These are phyloP conservation scores for Rafetus swinhoei DNA, from an alignment of 2,113 vertebrate genomes.

Conservation along the genomic window DNA sequence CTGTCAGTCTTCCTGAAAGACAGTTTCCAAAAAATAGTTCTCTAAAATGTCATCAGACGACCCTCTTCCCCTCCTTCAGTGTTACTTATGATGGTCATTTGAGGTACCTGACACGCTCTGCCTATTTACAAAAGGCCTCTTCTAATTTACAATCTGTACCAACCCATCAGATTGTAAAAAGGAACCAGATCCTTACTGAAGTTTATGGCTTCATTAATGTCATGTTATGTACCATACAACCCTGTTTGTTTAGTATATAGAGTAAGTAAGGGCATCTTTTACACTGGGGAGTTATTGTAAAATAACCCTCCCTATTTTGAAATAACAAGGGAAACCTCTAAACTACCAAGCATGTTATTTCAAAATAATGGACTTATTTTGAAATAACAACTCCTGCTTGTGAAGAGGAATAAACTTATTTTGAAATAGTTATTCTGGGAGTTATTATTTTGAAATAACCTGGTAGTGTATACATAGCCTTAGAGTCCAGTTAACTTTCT, in stretches of 20 bases:
- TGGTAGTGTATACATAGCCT: too few species aligned
- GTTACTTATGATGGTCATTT: constrained; percentile 7
- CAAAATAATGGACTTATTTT: too few species aligned
- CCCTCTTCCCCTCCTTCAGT: neutral
- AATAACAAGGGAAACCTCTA: too few species aligned
- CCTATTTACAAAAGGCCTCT: neutral
- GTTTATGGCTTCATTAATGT: neutral
- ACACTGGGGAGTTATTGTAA: too few species aligned
- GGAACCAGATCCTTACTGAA: rapidly evolving
- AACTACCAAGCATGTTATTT: too few species aligned
- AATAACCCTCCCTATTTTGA: too few species aligned
- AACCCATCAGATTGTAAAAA: neutral
- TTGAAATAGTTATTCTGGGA: too few species aligned
- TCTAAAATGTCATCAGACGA: neutral
- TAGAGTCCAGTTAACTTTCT: neutral
- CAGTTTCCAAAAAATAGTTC: constrained; percentile 1
- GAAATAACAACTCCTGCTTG: too few species aligned
- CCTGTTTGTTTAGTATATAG: neutral
- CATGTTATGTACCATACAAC: rapidly evolving
- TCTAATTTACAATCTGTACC: neutral
- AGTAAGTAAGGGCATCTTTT: too few species aligned
- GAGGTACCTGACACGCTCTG: constrained; percentile 5
- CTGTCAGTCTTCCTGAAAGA: neutral
- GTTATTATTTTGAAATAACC: too few species aligned
- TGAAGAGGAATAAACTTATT: too few species aligned